Conservation (phyloP, 1,140 invertebrate species). For the Drosophila tristis region DNA sequence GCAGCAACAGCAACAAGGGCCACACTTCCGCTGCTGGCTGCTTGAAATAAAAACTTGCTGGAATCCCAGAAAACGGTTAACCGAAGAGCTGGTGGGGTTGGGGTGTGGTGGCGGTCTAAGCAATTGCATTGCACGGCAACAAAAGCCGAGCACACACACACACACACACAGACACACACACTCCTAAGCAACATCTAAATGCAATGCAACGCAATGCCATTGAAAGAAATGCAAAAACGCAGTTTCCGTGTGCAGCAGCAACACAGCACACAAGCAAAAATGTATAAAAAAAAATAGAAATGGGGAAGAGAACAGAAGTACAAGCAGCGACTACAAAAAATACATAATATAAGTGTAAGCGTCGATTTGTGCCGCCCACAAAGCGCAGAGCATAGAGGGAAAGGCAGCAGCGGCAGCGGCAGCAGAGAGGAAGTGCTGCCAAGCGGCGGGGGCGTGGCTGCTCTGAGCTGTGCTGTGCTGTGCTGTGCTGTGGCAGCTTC, state of each 20-base stretch:
- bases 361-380: constrained; percentile 68
- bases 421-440: neutral
- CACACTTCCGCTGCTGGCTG: constrained; percentile 69
- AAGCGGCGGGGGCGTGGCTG: constrained; percentile 53
- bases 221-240: constrained; percentile 64
- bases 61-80: constrained; percentile 36
- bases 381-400: constrained; percentile 6
- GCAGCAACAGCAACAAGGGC: constrained; percentile 43
- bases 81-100: neutral
- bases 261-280: constrained; percentile 30
- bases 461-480: no score
- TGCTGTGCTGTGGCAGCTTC: constrained; percentile 56
- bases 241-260: constrained; percentile 52
- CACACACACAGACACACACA: constrained; percentile 19
- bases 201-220: constrained; percentile 50
- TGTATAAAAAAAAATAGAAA: constrained; percentile 37
- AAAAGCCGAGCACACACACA: constrained; percentile 60
- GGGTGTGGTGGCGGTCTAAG: constrained; percentile 11
- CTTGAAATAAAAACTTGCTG: constrained; percentile 78
- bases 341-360: constrained; percentile 57
- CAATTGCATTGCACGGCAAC: constrained; percentile 71
- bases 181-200: constrained; percentile 63
- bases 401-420: no score
- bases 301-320: constrained; percentile 1
- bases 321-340: constrained; percentile 7